These are phyloP conservation scores for Microctenopoma steveboyesi DNA, from an alignment of 2,797 vertebrate genomes.

Conservation along the genomic window DNA sequence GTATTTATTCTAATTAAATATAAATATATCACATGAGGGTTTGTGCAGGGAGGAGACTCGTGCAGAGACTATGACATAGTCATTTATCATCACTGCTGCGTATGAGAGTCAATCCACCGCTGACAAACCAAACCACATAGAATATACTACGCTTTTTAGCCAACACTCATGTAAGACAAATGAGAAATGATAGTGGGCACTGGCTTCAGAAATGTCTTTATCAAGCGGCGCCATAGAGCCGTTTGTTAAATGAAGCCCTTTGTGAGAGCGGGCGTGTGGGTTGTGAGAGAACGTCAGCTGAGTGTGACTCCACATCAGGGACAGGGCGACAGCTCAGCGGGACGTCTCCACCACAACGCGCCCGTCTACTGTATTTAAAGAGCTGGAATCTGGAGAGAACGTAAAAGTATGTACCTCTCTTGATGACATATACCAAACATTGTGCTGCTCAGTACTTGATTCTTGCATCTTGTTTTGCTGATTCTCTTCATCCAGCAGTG, in stretches of 20 bases:
- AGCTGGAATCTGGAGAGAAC: not conserved
- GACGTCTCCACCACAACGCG: conserved; percentile 20
- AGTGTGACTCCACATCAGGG: conserved; percentile 27
- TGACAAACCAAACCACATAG: not conserved
- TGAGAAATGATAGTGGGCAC: not conserved
- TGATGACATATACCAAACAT: not conserved
- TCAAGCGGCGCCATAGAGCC: not conserved
- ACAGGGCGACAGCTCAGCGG: conserved; percentile 35
- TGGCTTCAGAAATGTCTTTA: not conserved
- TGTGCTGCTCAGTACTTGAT: not conserved
- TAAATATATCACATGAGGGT: not conserved
- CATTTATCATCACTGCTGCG: not conserved
- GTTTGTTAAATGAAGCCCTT: conserved; percentile 43
- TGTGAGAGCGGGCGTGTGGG: conserved; percentile 44
- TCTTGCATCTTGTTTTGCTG: not conserved
- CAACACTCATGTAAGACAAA: not conserved
- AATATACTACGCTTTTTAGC: not conserved
- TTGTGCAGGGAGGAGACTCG: conserved; percentile 11
- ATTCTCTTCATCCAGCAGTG: not conserved
- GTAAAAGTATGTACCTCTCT: not conserved
- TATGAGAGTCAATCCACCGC: not conserved
- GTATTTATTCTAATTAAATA: too few species aligned
- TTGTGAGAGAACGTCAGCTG: conserved; percentile 28
- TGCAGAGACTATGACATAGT: conserved; percentile 24
- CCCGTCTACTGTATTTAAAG: not conserved